A percentile compares a stretch with the other conserved stretches of the same genome.
These are phyloP conservation scores for Heliconius aoede DNA, from an alignment of 2,888 invertebrate genomes.

Conservation along the genomic window DNA sequence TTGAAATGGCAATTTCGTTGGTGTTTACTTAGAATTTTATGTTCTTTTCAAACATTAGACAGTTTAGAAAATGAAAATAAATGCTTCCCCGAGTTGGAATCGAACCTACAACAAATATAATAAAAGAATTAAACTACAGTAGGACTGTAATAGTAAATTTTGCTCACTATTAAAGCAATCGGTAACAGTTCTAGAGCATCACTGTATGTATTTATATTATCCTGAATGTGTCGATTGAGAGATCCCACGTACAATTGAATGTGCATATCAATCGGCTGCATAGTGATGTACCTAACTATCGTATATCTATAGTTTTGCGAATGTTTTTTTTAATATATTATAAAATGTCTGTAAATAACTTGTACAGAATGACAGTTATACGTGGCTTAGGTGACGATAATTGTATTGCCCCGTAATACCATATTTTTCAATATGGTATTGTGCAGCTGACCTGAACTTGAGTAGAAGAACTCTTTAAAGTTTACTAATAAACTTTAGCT, in stretches of 20 bases:
- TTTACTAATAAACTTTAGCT: too few relatives aligned
- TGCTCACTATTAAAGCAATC: slow-evolving; percentile 18
- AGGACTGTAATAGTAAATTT: neutral
- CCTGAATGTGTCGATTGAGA: slow-evolving; percentile 39
- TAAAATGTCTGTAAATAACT: too few relatives aligned
- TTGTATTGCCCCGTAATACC: too few relatives aligned
- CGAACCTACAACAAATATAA: neutral
- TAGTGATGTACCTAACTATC: slow-evolving; percentile 46
- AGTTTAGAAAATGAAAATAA: neutral
- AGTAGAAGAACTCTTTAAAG: too few relatives aligned
- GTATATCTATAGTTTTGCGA: slow-evolving; percentile 5
- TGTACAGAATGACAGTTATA: too few relatives aligned
- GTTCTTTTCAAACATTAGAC: neutral
- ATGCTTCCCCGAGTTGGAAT: neutral
- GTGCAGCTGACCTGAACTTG: too few relatives aligned
- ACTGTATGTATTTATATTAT: slow-evolving; percentile 32
- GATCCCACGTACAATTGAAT: slow-evolving; percentile 66
- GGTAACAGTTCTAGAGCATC: slow-evolving; percentile 21
- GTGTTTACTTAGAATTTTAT: neutral
- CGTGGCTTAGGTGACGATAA: too few relatives aligned
- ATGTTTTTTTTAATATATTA: too few relatives aligned
- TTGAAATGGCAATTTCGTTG: neutral
- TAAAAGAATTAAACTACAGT: neutral
- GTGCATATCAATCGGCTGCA: slow-evolving; percentile 73
- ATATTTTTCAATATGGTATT: too few relatives aligned